phyloP scores from a whole-genome alignment of 2,113 vertebrate species.

The Anthoscopus minutus region DNA sequence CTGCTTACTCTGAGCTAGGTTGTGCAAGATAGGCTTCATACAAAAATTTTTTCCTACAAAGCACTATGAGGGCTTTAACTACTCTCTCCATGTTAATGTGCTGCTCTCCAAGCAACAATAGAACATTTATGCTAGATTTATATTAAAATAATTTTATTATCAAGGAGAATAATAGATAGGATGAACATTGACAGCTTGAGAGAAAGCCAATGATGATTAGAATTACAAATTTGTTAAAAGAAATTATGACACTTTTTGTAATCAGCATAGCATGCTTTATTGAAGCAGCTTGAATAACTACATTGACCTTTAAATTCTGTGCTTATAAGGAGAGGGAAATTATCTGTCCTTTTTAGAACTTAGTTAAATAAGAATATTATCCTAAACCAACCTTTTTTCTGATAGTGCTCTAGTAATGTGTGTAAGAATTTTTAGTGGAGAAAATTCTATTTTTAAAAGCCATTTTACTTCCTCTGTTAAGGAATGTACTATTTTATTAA shows the following conservation, averaged over 20 bases:
- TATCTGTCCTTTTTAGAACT: neutral
- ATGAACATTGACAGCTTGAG: constrained; percentile 71
- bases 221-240: constrained; percentile 48
- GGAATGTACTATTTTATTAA: neutral
- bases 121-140: constrained; percentile 55
- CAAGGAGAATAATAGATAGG: constrained; percentile 65
- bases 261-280: constrained; percentile 41
- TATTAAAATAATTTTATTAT: constrained; percentile 74
- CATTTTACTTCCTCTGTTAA: neutral
- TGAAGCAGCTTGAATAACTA: constrained; percentile 35
- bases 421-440: neutral
- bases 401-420: neutral
- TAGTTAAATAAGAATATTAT: neutral
- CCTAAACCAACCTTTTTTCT: neutral
- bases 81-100: constrained; percentile 28
- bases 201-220: constrained; percentile 62
- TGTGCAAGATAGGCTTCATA: too few species aligned
- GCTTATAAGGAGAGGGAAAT: constrained; percentile 23
- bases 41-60: too few species aligned
- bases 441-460: neutral
- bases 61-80: constrained; percentile 22
- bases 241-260: constrained; percentile 24
- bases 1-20: too few species aligned
- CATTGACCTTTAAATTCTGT: constrained; percentile 38
- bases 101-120: constrained; percentile 36